Base-by-base conservation (phyloP, 2,797 vertebrate genomes). In the Naso thynnoides region DNA sequence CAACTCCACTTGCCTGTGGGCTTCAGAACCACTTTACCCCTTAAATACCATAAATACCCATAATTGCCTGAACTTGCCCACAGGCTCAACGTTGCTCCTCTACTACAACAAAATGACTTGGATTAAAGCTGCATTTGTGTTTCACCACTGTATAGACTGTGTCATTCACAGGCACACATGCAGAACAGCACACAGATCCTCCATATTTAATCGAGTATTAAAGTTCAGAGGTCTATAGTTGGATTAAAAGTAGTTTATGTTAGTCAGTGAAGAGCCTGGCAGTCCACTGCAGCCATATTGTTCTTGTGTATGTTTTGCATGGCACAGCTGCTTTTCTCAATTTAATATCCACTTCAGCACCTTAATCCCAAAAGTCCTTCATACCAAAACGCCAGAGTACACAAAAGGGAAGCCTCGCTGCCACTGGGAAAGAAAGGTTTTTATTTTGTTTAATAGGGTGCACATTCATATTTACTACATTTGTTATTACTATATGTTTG, bases 51-150 rank as follows among this genome's bases (percentile, higher is more conserved):
- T 54, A 70, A 77, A 76, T 38, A 65, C 42, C 63, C 26, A 27
- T 71, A 73, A 78, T 81, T 73, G 54, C 50, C 42, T 70, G 27
- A 47, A 61, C 45, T 76, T 76, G 55, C 54, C 65, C 42, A 36
- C 26, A 58, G 38, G 55, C 58, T 61, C 24, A 31, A 50, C 41
- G 62, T 8, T 36, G 23, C 54, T 65, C 31, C 44, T 63, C 45
- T 31, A 15, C 58, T 36, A 9, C 29, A 6, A n/a, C 42, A 56
- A 56, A 31, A 39, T 3, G 6, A 38, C 21, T 36, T 15, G 24
- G 39, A 70, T 66, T 58, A 48, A 65, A 61, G 63, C 21, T 21
- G 69, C n/a, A 18, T 33, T 26, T 29, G 14, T 9, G 59, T 41
- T 39, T 57, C 38, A 39, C 36, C 39, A 9, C 36, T 41, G 8